Evolutionary conservation across 64 coral and sea anemone species (phyloP).

Genomic region (Montipora capricornis): DNA sequence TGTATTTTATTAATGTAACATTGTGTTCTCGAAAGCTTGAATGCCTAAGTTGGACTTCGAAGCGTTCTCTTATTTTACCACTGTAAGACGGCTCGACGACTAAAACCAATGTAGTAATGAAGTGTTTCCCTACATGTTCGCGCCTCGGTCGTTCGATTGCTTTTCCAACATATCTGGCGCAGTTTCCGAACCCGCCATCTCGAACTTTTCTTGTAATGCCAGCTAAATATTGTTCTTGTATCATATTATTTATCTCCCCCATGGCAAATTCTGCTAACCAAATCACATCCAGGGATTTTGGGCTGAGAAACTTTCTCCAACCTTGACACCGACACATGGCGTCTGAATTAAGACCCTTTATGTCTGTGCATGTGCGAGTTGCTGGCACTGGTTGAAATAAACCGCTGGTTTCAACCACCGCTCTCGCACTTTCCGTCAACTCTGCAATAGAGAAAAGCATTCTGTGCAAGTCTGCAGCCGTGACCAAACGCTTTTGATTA

Average conservation of each 20-base stretch:
- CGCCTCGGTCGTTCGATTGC: slow-evolving; percentile 73
- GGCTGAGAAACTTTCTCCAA: slow-evolving; percentile 73
- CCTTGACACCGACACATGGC: slow-evolving; percentile 85
- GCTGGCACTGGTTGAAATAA: slow-evolving; percentile 70
- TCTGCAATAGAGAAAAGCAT: slow-evolving; percentile 55
- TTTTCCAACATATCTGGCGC: slow-evolving; percentile 86
- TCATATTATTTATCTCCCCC: slow-evolving; percentile 86
- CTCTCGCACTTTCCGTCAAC: background rate
- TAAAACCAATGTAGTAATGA: slow-evolving; percentile 71
- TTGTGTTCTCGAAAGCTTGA: slow-evolving; percentile 69
- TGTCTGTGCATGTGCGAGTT: slow-evolving; percentile 88
- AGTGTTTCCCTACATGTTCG: slow-evolving; percentile 58
- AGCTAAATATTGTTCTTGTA: slow-evolving; percentile 75
- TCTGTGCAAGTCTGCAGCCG: slow-evolving; percentile 68
- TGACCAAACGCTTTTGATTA: slow-evolving; percentile 91
- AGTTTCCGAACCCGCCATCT: slow-evolving; percentile 72
- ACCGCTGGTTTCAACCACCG: slow-evolving; percentile 38
- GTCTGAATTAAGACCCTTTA: slow-evolving; percentile 73
- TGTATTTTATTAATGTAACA: slow-evolving; percentile 68
- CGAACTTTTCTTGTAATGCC: background rate
- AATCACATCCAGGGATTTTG: slow-evolving; percentile 44
- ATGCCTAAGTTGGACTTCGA: slow-evolving; percentile 84
- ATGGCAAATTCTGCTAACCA: slow-evolving; percentile 93
- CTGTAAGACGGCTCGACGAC: slow-evolving; percentile 79
- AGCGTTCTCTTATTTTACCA: slow-evolving; percentile 68